Evolutionary conservation across 2,797 vertebrate species (phyloP), one percentile per base, ranked within the genome.

Genomic region (Gymnothorax javanicus): DNA sequence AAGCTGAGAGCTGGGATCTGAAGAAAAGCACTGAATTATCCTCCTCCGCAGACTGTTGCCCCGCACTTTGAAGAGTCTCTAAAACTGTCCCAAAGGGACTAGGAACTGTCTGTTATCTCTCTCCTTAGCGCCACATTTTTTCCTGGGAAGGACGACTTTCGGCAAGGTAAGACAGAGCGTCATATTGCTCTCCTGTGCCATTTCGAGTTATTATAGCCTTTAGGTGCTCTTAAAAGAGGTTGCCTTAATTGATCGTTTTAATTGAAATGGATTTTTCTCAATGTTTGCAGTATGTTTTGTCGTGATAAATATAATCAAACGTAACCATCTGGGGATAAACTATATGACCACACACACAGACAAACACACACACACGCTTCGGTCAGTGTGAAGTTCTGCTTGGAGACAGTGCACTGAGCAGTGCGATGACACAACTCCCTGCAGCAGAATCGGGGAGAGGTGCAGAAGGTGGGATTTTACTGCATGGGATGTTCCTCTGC

Each of bases 31-130:
- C 56, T 82, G 60, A 69, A 69, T 86, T 50, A 64, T 85, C 59
- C 82, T 25, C 59, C 84, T 73, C 88, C 90, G 90, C 89, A 93
- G 90, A 90, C 87, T 95, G 89, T 95, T 91, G 90, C 6, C 93
- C 87, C 94, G 92, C 92, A 93, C 92, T 94, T 90, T 95, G 90
- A 85, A 59, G 84, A 85, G 62, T 95, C 94, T 94, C 92, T 94
- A 93, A 95, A 95, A 96, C 94, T 95, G 94, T 94, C 90, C 92
- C 83, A 89, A 90, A 90, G 89, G 89, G 90, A 59, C 91, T 87
- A 88, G 93, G 91, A 91, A 91, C 83, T 75, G 6, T 43, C 13
- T n/a, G 25, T 12, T 12, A 33, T 33, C 27, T 11, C 3, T 86
- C 23, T 20, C 17, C 2, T 59, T 7, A 15, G 60, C 60, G 8